Evolutionary conservation across 2,888 invertebrate genomes (phyloP).

Genomic region (Rotaria socialis): DNA sequence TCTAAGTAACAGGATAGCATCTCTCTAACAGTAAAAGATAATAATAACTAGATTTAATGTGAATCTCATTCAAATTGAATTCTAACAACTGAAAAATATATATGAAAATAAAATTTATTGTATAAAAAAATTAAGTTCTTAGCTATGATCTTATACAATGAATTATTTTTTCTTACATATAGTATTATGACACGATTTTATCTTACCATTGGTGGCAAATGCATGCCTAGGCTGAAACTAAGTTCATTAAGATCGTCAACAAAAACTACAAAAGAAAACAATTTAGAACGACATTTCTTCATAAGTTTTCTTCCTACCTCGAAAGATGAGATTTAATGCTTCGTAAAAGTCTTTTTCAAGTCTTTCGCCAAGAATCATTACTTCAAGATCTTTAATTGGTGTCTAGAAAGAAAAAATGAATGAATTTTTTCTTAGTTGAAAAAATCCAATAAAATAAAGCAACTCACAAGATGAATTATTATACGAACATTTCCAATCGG

Average conservation of each 20-base stretch:
- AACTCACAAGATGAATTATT: constrained; percentile 38
- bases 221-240: constrained; percentile 42
- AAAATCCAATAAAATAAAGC: neutral
- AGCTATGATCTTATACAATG: too few relatives aligned
- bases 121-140: too few relatives aligned
- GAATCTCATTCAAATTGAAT: too few relatives aligned
- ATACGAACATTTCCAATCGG: constrained; percentile 35
- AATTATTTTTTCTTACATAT: too few relatives aligned
- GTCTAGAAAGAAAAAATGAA: constrained; percentile 35
- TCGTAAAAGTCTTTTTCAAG: constrained; percentile 6
- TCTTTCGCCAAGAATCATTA: constrained; percentile 38
- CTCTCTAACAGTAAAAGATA: too few relatives aligned
- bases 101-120: too few relatives aligned
- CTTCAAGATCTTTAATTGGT: constrained; percentile 44
- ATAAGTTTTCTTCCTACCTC: neutral
- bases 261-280: constrained; percentile 39
- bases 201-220: constrained; percentile 41
- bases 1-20: too few relatives aligned
- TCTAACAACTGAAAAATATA: too few relatives aligned
- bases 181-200: neutral
- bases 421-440: neutral
- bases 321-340: constrained; percentile 9
- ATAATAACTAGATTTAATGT: too few relatives aligned
- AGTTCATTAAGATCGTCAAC: constrained; percentile 39
- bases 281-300: neutral